Base-by-base conservation (phyloP, 1,140 invertebrate genomes). In the Drosophila ambigua region DNA sequence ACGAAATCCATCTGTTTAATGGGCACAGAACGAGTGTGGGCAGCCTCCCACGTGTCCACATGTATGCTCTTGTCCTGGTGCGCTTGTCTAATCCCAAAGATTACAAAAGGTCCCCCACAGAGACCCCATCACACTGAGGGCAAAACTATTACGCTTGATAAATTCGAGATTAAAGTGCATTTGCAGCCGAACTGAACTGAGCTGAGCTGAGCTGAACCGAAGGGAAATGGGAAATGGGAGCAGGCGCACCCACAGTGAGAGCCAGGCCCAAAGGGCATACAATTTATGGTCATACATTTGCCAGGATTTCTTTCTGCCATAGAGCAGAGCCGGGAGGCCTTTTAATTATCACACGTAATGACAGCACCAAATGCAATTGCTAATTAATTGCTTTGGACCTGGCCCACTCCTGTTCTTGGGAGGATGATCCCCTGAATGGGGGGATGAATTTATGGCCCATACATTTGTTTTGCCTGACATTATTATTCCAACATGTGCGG, bases 261-360 rank as follows among this genome's bases (percentile, higher is more conserved):
- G 55, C 65, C 31, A 48, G 62, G 71, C 61, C 53, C 52, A 62
- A 78, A 63, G 74, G 73, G 54, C 87, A 85, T 74, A 79, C 75
- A 82, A 90, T 90, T 90, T 90, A 90, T 90, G 87, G 76, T 69
- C 62, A 66, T 72, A 77, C 85, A 90, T 90, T 90, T 81, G 74
- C 52, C 67, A 76, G 71, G 58, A 82, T 72, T 87, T 83, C 79
- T 77, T 79, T 69, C 51, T 39, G 24, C 8, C 48, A 35, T 62
- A 23, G 43, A 51, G 58, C 13, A 43, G 43, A 23, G 13, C 65
- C 54, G 63, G 59, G 72, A 41, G 77, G 63, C 81, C 76, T 87
- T 90, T 90, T 90, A 90, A 90, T 90, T 90, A 90, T 90, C 82
- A 90, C 82, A 87, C 82, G 79, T 82, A 90, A 90, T 83, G 87